Percentiles rank a stretch among this genome's conserved stretches.
phyloP scores from a whole-genome alignment of 2,113 vertebrate species.

The Chaenocephalus aceratus region DNA sequence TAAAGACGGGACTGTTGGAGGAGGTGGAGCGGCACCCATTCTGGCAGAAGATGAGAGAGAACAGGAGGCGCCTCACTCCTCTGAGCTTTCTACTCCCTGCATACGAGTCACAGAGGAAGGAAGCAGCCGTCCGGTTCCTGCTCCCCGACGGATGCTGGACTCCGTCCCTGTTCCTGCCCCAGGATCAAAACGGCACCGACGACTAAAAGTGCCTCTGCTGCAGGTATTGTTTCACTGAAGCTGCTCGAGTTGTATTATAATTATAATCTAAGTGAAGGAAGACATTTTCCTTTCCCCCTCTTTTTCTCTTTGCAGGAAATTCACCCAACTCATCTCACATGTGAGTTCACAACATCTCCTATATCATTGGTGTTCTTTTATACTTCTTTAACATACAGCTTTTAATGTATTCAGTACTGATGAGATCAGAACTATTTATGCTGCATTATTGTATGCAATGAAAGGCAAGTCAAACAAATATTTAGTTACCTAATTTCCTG shows the following conservation, averaged over 20 bases:
- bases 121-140: constrained; percentile 42
- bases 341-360: constrained; percentile 55
- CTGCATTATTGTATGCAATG: too few species aligned
- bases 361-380: not conserved
- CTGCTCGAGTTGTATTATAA: not conserved
- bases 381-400: not conserved
- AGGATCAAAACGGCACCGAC: constrained; percentile 22
- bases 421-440: not conserved
- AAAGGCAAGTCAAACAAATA: too few species aligned
- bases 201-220: constrained; percentile 10
- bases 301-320: constrained; percentile 37
- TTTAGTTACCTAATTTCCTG: too few species aligned
- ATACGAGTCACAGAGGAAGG: constrained; percentile 5
- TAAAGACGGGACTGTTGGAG: not conserved
- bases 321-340: not conserved
- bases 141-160: constrained; percentile 12
- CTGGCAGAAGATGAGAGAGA: not conserved
- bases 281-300: not conserved
- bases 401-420: not conserved
- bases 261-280: not conserved
- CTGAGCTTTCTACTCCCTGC: not conserved
- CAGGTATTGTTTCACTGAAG: constrained; percentile 52
- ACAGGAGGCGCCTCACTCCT: not conserved
- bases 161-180: constrained; percentile 43
- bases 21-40: not conserved